Percentiles rank a stretch among this genome's conserved stretches.
Conservation (phyloP, 2,797 vertebrate genomes). For the Simalia tracyae region DNA sequence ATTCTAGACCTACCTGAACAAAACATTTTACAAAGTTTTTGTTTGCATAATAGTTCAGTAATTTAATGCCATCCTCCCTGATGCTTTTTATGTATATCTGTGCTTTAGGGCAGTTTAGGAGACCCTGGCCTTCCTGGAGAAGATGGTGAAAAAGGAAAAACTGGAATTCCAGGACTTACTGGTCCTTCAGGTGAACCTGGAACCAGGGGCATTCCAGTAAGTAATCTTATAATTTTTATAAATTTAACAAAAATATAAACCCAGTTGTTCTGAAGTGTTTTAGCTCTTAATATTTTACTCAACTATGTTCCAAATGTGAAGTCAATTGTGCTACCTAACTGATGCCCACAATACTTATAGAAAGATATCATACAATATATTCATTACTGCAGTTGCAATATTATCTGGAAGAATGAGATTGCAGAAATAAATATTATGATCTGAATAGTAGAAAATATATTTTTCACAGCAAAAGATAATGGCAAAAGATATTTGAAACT, state of each 20-base stretch:
- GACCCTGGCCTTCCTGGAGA: slow-evolving; percentile 84
- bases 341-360: background rate
- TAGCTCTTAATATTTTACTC: background rate
- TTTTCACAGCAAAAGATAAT: background rate
- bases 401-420: background rate
- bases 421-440: background rate
- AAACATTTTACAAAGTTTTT: background rate
- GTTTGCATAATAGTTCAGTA: background rate
- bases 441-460: background rate
- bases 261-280: background rate
- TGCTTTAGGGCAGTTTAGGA: slow-evolving; percentile 84
- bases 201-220: slow-evolving; percentile 83
- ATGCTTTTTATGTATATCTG: slow-evolving; percentile 21
- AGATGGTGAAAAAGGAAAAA: slow-evolving; percentile 85
- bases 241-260: background rate
- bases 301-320: background rate
- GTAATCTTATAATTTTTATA: slow-evolving; percentile 50
- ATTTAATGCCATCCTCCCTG: background rate
- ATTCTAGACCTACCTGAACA: background rate
- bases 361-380: background rate
- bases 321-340: background rate
- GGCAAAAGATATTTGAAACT: background rate
- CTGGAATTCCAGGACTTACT: slow-evolving; percentile 77
- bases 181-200: slow-evolving; percentile 82
- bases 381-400: background rate